A percentile compares a stretch with the other conserved stretches of the same genome.
These are phyloP conservation scores for Julus scandinavius DNA, from an alignment of 2,888 invertebrate genomes.

Conservation along the genomic window DNA sequence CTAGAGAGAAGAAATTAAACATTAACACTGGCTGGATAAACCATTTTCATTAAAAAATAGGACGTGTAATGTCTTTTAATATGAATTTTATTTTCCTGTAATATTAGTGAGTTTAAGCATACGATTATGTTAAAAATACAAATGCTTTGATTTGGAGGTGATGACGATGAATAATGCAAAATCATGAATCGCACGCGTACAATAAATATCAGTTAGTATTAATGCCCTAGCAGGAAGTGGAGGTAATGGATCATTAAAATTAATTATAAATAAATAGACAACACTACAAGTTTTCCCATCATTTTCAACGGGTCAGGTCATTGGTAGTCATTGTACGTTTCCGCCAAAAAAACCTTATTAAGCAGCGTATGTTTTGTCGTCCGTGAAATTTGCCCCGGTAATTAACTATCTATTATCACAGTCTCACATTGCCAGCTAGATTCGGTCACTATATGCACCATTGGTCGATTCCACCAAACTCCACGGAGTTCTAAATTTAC, in stretches of 20 bases:
- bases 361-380: background rate
- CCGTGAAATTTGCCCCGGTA: background rate
- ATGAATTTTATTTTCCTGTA: background rate
- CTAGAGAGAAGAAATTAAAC: too few species aligned
- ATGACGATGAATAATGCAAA: background rate
- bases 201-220: constrained; percentile 12
- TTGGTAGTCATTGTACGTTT: background rate
- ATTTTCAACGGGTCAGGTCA: constrained; percentile 1
- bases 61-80: background rate
- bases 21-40: too few species aligned
- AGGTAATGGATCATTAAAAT: constrained; percentile 24
- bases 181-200: background rate
- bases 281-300: background rate
- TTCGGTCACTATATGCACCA: background rate
- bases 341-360: background rate
- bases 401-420: background rate
- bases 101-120: background rate
- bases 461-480: background rate
- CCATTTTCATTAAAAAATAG: too few species aligned
- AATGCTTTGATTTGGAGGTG: background rate
- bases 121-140: background rate
- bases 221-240: background rate
- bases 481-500: background rate
- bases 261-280: constrained; percentile 23
- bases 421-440: background rate